Conservation (phyloP, 2,797 vertebrate species). For the Argyrosomus regius region DNA sequence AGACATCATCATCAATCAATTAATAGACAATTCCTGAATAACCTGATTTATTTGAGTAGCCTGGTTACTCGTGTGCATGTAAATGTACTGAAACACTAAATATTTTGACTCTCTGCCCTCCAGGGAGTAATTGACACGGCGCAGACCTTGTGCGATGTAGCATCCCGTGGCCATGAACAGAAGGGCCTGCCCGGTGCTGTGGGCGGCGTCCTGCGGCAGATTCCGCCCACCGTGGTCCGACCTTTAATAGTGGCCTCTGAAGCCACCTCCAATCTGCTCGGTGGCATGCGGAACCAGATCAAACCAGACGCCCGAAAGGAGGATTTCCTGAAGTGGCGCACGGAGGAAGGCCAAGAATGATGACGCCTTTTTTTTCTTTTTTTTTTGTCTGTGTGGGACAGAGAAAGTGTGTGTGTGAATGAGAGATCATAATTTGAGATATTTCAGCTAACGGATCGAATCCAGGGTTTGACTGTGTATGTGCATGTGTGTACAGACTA, state of each 20-base stretch:
- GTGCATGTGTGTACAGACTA: conserved; percentile 61
- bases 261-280: conserved; percentile 93
- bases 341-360: conserved; percentile 91
- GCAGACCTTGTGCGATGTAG: conserved; percentile 93
- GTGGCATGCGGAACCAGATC: conserved; percentile 96
- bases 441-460: conserved; percentile 40
- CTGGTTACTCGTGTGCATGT: not conserved
- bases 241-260: conserved; percentile 94
- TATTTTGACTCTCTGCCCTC: conserved; percentile 1
- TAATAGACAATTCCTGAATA: not conserved
- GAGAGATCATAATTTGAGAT: conserved; percentile 25
- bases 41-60: not conserved
- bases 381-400: conserved; percentile 34
- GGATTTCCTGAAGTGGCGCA: conserved; percentile 94
- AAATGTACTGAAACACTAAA: not conserved
- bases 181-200: conserved; percentile 94
- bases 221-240: conserved; percentile 94
- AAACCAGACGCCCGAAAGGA: conserved; percentile 93
- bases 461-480: conserved; percentile 44
- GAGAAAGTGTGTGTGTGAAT: not conserved
- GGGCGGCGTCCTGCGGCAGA: conserved; percentile 93
- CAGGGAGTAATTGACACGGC: conserved; percentile 94
- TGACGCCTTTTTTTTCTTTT: conserved; percentile 34
- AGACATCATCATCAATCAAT: not conserved
- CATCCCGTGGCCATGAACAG: conserved; percentile 93